Conservation (phyloP, 2,797 vertebrate species). For the Antrozous pallidus region DNA sequence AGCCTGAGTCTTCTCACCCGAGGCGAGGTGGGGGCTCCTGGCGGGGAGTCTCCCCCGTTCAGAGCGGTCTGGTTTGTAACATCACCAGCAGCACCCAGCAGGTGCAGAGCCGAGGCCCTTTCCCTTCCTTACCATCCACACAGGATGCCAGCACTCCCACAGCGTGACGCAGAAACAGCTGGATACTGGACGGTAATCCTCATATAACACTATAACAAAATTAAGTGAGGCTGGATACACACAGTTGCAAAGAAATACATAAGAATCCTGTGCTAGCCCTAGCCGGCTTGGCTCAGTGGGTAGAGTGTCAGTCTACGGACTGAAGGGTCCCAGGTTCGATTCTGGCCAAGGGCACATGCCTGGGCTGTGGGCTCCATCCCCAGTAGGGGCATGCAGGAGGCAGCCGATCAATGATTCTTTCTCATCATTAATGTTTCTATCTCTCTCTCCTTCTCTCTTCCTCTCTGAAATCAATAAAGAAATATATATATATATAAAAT, state of each 20-base stretch:
- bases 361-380: no score
- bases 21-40: not conserved
- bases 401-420: no score
- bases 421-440: no score
- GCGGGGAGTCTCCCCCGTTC: not conserved
- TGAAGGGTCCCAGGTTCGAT: no score
- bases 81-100: not conserved
- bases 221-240: not conserved
- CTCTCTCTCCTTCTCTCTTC: no score
- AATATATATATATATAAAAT: no score
- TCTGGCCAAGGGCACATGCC: no score
- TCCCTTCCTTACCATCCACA: not conserved
- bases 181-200: not conserved
- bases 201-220: not conserved
- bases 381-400: no score
- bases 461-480: no score
- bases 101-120: not conserved
- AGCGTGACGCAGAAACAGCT: not conserved
- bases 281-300: no score
- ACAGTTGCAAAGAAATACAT: not conserved
- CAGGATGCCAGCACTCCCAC: not conserved
- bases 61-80: not conserved
- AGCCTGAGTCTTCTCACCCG: not conserved
- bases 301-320: no score
- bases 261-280: not conserved